phyloP scores from a whole-genome alignment of 2,888 invertebrate genomes.

The Cantharis nigra region DNA sequence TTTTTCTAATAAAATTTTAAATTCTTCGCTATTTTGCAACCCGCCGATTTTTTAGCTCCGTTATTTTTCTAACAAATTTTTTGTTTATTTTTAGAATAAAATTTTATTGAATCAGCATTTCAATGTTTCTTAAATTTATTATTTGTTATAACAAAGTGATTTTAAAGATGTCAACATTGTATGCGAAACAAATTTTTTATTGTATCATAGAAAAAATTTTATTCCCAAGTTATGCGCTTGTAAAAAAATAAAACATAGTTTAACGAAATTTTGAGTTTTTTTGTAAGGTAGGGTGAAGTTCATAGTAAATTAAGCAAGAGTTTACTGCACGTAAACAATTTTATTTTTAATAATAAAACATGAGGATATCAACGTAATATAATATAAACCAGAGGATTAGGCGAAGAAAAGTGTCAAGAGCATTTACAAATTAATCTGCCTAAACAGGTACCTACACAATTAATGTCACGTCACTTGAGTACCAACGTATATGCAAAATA shows the following conservation, averaged over 20 bases:
- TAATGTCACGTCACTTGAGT: too few species aligned
- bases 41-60: not conserved
- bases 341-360: too few species aligned
- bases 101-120: not conserved
- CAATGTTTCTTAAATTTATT: not conserved
- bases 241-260: not conserved
- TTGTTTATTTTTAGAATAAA: not conserved
- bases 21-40: not conserved
- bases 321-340: too few species aligned
- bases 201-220: not conserved
- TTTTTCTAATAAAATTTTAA: not conserved
- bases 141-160: not conserved
- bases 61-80: not conserved
- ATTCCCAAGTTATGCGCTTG: not conserved
- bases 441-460: too few species aligned
- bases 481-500: too few species aligned
- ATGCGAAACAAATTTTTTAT: not conserved
- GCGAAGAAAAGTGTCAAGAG: too few species aligned
- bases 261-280: not conserved
- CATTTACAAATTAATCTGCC: too few species aligned
- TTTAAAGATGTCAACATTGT: not conserved
- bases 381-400: too few species aligned
- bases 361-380: too few species aligned
- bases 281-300: not conserved
- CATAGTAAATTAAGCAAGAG: not conserved